These are phyloP conservation scores for Sinosuthora webbiana DNA, from an alignment of 2,113 vertebrate species.

Conservation along the genomic window DNA sequence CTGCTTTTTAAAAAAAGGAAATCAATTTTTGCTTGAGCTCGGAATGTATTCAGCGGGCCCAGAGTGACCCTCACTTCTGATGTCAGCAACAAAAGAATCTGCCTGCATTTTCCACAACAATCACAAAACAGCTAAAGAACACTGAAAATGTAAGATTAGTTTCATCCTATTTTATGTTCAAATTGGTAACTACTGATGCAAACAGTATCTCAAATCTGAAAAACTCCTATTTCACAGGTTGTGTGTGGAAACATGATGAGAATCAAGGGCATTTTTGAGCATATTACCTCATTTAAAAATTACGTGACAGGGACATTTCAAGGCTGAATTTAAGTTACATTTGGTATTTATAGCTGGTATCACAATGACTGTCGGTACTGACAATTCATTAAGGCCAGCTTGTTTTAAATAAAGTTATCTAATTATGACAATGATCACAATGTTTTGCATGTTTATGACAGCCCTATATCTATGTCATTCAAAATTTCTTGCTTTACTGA, in stretches of 20 bases:
- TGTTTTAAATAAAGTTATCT: slow-evolving; percentile 67
- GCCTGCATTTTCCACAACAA: slow-evolving; percentile 69
- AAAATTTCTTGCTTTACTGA: slow-evolving; percentile 46
- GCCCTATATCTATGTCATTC: slow-evolving; percentile 40
- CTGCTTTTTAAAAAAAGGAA: slow-evolving; percentile 80
- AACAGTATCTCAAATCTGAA: slow-evolving; percentile 41
- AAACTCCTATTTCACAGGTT: slow-evolving; percentile 2
- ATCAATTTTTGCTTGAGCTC: slow-evolving; percentile 81
- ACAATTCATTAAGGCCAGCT: slow-evolving; percentile 65
- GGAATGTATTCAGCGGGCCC: slow-evolving; percentile 72
- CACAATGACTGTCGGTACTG: slow-evolving; percentile 48
- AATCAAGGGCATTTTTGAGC: background rate
- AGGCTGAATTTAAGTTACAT: slow-evolving; percentile 69
- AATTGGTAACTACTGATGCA: slow-evolving; percentile 50
- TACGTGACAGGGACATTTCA: slow-evolving; percentile 57
- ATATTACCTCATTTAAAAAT: slow-evolving; percentile 48
- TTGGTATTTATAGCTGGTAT: slow-evolving; percentile 68
- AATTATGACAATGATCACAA: slow-evolving; percentile 62
- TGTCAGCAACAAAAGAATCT: slow-evolving; percentile 77
- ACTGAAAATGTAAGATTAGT: slow-evolving; percentile 67
- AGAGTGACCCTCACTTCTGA: slow-evolving; percentile 73
- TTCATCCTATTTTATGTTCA: slow-evolving; percentile 71
- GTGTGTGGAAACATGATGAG: background rate
- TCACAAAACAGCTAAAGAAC: slow-evolving; percentile 63
- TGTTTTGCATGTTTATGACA: slow-evolving; percentile 70